Evolutionary conservation across 2,113 vertebrate genomes (phyloP), one percentile per base, ranked within the genome.

Genomic region (Amazona vittata): DNA sequence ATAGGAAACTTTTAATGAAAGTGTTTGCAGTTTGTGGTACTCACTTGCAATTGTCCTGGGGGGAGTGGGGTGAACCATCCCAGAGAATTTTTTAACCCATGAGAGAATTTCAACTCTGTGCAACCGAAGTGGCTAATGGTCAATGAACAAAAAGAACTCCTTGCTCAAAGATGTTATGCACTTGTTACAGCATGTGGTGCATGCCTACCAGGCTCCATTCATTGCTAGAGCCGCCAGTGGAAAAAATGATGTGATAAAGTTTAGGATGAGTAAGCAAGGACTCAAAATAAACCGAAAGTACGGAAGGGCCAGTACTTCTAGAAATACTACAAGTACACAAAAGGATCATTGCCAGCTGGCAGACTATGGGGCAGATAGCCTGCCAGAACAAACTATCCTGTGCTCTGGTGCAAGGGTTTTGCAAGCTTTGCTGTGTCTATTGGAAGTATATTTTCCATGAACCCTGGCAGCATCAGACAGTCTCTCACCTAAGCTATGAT

Each of bases 341-440:
- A 74, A 49, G 37, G 63, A 46, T 18, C n/a, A 2, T 3, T 86
- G 83, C 96, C 94, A 95, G 86, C 79, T 96, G 94, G 96, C 86
- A 90, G 25, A 19, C 76, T 46, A 64, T 13, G 55, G 28, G 49
- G 26, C 75, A 80, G 14, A 69, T 1, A 79, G 43, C 39, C 35
- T 93, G 88, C 96, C 95, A 97, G 93, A 94, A 93, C 19, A 88
- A 95, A 93, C 68, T 62, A 67, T 53, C 79, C 76, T 50, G 41
- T 83, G 83, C 86, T 37, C 89, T 65, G 83, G 90, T 2, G 0
- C 53, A 89, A 92, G 62, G 60, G 25, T 95, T 63, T 92, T 91
- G 76, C 90, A 90, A 86, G 52, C 22, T 88, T n/a, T 80, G 67
- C 63, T 20, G 4, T 22, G 41, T 65, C 57, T 91, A 6, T 19